Evolutionary conservation across 2,888 invertebrate species (phyloP).

Genomic region (Synergus umbraculus): DNA sequence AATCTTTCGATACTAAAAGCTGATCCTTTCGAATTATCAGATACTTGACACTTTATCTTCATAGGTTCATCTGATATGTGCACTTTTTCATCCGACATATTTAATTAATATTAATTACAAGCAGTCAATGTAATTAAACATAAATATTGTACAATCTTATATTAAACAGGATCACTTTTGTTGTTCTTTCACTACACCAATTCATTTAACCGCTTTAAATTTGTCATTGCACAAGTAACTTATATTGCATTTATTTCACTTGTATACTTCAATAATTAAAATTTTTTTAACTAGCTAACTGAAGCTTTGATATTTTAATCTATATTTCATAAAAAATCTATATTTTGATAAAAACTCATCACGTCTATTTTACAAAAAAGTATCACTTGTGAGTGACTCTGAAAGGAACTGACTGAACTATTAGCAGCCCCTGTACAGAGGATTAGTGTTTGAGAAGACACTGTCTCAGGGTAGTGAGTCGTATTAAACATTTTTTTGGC

Average conservation of each 20-base stretch:
- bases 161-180: not conserved
- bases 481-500: constrained; percentile 59
- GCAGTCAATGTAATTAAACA: not conserved
- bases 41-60: constrained; percentile 51
- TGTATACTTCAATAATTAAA: not conserved
- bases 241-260: not conserved
- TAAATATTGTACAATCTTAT: not conserved
- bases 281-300: no score
- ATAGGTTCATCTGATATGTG: constrained; percentile 47
- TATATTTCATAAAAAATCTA: no score
- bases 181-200: no score
- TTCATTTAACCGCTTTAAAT: not conserved
- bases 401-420: constrained; percentile 43
- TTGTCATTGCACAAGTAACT: not conserved
- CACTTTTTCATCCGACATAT: constrained; percentile 61
- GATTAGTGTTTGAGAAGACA: constrained; percentile 58
- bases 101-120: constrained; percentile 2
- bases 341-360: not conserved
- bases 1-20: constrained; percentile 74
- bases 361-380: not conserved
- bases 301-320: no score
- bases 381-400: not conserved
- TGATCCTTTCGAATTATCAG: constrained; percentile 59
- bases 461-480: constrained; percentile 54
- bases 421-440: constrained; percentile 54